Conservation (phyloP, 2,113 vertebrate species). For the Alouatta palliata region DNA sequence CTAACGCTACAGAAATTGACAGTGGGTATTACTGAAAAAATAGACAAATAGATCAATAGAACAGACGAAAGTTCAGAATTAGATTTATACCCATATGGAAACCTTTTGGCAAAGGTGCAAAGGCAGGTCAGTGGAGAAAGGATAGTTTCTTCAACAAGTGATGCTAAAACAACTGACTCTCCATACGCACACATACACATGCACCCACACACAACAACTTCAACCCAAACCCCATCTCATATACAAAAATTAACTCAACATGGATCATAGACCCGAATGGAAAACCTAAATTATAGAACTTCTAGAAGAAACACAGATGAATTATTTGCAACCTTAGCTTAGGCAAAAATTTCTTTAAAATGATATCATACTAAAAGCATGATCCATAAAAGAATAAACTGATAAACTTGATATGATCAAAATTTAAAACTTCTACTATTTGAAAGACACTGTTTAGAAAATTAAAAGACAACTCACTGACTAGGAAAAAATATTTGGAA, state of each 20-base stretch:
- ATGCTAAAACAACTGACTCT: background rate
- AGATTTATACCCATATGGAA: background rate
- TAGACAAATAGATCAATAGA: background rate
- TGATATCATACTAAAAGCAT: background rate
- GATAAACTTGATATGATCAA: background rate
- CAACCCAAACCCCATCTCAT: background rate
- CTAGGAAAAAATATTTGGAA: conserved; percentile 17
- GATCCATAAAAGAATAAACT: background rate
- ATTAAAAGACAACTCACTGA: conserved; percentile 20
- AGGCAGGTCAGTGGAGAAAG: background rate
- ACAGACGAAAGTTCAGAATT: background rate
- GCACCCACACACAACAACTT: background rate
- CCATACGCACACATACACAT: background rate
- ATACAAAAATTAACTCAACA: background rate
- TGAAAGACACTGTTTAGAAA: background rate
- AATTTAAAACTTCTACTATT: background rate
- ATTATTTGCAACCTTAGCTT: background rate
- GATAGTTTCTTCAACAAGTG: background rate
- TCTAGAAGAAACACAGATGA: background rate
- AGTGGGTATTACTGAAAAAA: background rate
- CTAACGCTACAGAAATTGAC: conserved; percentile 4
- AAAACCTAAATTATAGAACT: background rate
- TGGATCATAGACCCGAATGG: background rate
- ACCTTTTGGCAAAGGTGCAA: background rate
- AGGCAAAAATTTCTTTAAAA: background rate